A percentile compares a stretch with the other conserved stretches of the same genome.
These are phyloP conservation scores for Heterotis niloticus DNA, from an alignment of 2,113 vertebrate genomes.

Conservation along the genomic window DNA sequence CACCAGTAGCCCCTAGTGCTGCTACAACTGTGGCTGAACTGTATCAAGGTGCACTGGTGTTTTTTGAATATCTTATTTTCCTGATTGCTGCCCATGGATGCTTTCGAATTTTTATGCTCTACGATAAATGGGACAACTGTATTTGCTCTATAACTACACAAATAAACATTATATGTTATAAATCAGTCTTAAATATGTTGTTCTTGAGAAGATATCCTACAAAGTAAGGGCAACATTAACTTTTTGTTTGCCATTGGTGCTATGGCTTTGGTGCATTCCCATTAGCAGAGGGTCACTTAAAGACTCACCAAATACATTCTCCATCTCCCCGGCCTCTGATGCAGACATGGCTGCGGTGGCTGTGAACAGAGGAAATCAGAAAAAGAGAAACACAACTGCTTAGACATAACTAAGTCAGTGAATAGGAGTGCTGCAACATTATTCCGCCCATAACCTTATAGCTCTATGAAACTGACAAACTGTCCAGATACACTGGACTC, in stretches of 20 bases:
- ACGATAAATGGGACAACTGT: background rate
- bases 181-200: too few species aligned
- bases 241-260: background rate
- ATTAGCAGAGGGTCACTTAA: background rate
- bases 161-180: too few species aligned
- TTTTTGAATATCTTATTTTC: background rate
- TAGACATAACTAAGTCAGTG: background rate
- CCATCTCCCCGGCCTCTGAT: constrained; percentile 39
- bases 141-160: too few species aligned
- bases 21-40: background rate
- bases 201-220: too few species aligned
- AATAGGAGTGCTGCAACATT: background rate
- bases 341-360: constrained; percentile 22
- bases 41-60: constrained; percentile 2
- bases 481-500: background rate
- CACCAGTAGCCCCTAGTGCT: background rate
- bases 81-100: background rate
- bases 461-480: background rate
- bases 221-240: too few species aligned
- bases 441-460: background rate
- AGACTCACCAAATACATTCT: constrained; percentile 45
- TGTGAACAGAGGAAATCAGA: constrained; percentile 3
- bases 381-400: background rate
- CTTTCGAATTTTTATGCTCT: background rate
- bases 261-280: background rate